A percentile compares a stretch with the other conserved stretches of the same genome.
These are phyloP conservation scores for Iselma pallidipennis DNA, from an alignment of 2,888 invertebrate genomes.

Conservation along the genomic window DNA sequence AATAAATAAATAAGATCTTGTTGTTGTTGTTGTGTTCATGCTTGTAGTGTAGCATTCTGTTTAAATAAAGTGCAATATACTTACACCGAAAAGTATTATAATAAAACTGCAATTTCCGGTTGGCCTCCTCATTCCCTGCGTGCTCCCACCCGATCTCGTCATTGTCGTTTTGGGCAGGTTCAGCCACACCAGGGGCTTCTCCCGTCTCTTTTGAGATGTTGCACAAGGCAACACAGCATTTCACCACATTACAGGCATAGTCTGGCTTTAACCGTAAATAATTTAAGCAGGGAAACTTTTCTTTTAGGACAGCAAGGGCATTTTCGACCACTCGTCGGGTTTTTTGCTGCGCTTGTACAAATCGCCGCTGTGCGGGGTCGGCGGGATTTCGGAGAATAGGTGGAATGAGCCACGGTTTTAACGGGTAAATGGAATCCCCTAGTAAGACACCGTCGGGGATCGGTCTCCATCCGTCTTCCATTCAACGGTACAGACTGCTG, in stretches of 20 bases:
- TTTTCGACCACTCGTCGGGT: not conserved
- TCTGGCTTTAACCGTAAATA: not conserved
- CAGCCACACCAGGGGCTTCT: too few species aligned
- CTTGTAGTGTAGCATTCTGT: too few species aligned
- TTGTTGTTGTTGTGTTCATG: too few species aligned
- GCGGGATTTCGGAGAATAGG: not conserved
- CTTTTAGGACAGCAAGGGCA: not conserved
- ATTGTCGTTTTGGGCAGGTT: constrained; percentile 9
- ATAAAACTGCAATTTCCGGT: not conserved
- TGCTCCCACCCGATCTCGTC: not conserved
- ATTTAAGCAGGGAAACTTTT: not conserved
- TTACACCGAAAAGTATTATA: constrained; percentile 11
- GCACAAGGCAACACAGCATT: too few species aligned
- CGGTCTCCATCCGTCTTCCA: not conserved
- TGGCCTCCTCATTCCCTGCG: not conserved
- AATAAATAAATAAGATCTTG: too few species aligned
- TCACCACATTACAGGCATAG: too few species aligned
- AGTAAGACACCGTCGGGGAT: constrained; percentile 2
- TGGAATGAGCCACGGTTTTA: constrained; percentile 5
- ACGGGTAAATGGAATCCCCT: constrained; percentile 3
- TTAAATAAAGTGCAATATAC: too few species aligned
- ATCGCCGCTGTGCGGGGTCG: too few species aligned
- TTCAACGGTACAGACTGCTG: not conserved
- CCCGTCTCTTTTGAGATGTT: too few species aligned
- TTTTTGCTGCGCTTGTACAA: not conserved